A percentile compares a stretch with the other conserved stretches of the same genome.
These are phyloP conservation scores for Xyliphius kryptos DNA, from an alignment of 2,113 vertebrate genomes.

Conservation along the genomic window DNA sequence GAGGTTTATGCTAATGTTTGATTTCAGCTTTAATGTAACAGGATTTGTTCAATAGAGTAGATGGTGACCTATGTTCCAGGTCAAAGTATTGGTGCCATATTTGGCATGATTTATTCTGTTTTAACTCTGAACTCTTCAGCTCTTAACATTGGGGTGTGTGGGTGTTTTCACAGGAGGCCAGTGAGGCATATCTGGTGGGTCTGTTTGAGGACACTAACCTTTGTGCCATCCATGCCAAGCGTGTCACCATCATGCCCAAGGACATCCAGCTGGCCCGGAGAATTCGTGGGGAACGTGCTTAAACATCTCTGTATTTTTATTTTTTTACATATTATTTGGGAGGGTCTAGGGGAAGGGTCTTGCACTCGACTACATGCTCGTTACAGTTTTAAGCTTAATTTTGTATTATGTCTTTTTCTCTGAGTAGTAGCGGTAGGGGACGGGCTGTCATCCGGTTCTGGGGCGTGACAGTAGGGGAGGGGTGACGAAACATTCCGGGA, in stretches of 20 bases:
- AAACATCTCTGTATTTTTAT: slow-evolving; percentile 44
- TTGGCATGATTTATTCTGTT: too few species aligned
- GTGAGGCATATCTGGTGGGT: slow-evolving; percentile 73
- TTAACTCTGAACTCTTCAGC: too few species aligned
- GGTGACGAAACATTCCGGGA: slow-evolving; percentile 57
- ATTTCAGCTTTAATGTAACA: too few species aligned
- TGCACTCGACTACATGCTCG: slow-evolving; percentile 56
- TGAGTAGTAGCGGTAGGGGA: slow-evolving; percentile 45
- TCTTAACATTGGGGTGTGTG: too few species aligned
- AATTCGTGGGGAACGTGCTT: slow-evolving; percentile 76
- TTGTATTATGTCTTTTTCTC: too few species aligned
- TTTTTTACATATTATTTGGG: slow-evolving; percentile 35
- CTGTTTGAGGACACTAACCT: slow-evolving; percentile 75
- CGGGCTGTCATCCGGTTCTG: slow-evolving; percentile 48
- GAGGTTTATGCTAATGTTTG: too few species aligned
- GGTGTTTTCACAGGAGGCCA: too few species aligned
- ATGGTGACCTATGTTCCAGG: too few species aligned
- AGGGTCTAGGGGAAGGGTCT: slow-evolving; percentile 38
- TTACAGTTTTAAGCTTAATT: slow-evolving; percentile 50
- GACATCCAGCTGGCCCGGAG: slow-evolving; percentile 77
- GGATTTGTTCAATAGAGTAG: too few species aligned
- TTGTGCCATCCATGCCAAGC: slow-evolving; percentile 73
- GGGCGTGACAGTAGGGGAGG: slow-evolving; percentile 44
- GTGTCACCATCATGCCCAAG: slow-evolving; percentile 79
- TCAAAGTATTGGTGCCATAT: too few species aligned